Base-by-base conservation (phyloP, 92 coral and sea anemone species). In the Actinernus sp. region DNA sequence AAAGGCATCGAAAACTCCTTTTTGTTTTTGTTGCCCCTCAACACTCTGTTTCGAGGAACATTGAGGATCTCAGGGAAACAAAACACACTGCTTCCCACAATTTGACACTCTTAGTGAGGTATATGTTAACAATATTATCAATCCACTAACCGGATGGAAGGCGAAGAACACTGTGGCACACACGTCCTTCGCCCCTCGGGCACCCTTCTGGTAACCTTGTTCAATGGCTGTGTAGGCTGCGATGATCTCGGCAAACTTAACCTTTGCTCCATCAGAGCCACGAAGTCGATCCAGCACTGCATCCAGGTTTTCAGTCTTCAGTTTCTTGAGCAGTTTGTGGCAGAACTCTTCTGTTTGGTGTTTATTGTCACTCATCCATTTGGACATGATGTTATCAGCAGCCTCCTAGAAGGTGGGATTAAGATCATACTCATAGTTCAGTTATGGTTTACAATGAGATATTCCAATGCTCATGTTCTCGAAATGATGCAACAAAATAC, bases 121-220 rank as follows among this genome's bases (percentile, higher is more conserved):
- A n/a, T n/a, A 36, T 36, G 41, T 7, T 36, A 36, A 36, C 14
- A 7, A 36, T 18, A 36, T 36, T 36, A 36, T 14, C 41, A n/a
- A 36, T 36, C 7, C 7, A 21, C 79, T 61, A 68, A 83, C 92
- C 88, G 88, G 88, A 44, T 80, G 88, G 75, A 79, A 86, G 32
- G 82, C 62, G 13, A 64, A 55, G 65, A 86, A 79, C 16, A 86
- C 88, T 17, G 56, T 63, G 14, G 84, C 84, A 27, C 73, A 74
- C 47, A 86, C 88, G 19, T 86, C 79, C 40, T 80, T 77, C 4
- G 92, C 88, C 25, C 92, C 92, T 10, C 41, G 71, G 32, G 84
- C 83, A 1, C 43, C 54, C 0, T 20, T 50, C 36, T 72, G 38
- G 47, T 51, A 86, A 38, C 68, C 59, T 12, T 58, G 61, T 53